Conservation (phyloP, 2,797 vertebrate species). For the Lycodopsis pacificus region DNA sequence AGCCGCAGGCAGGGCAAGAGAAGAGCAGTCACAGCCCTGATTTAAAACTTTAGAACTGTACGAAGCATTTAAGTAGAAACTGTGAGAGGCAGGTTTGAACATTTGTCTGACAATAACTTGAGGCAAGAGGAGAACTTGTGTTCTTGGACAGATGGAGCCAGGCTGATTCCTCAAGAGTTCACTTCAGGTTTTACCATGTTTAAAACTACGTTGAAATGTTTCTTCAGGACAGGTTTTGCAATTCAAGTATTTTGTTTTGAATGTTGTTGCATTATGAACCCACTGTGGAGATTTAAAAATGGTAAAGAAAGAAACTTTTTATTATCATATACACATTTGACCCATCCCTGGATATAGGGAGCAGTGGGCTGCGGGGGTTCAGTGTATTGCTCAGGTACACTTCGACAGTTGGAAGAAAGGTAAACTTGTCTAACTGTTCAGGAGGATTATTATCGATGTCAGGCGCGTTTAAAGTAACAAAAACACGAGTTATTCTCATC, state of each 20-base stretch:
- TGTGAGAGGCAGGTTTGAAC: neutral
- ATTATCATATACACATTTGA: no score
- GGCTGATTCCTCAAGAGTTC: neutral
- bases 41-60: conserved; percentile 23
- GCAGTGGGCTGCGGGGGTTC: no score
- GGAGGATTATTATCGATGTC: neutral
- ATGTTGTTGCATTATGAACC: no score
- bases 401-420: neutral
- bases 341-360: no score
- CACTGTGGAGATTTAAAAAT: no score
- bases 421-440: neutral
- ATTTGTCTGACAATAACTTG: neutral
- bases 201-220: neutral
- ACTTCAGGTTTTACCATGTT: conserved; percentile 11
- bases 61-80: neutral
- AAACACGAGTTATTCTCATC: no score
- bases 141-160: neutral
- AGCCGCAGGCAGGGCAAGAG: conserved; percentile 61
- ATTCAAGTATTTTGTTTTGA: no score
- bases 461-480: neutral
- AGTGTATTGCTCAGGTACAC: no score
- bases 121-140: neutral
- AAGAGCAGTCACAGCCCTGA: neutral
- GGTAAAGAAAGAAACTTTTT: no score
- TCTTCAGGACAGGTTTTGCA: no score